These are phyloP conservation scores for Doryteuthis pealeii DNA, from an alignment of 1,140 invertebrate species.

Conservation along the genomic window DNA sequence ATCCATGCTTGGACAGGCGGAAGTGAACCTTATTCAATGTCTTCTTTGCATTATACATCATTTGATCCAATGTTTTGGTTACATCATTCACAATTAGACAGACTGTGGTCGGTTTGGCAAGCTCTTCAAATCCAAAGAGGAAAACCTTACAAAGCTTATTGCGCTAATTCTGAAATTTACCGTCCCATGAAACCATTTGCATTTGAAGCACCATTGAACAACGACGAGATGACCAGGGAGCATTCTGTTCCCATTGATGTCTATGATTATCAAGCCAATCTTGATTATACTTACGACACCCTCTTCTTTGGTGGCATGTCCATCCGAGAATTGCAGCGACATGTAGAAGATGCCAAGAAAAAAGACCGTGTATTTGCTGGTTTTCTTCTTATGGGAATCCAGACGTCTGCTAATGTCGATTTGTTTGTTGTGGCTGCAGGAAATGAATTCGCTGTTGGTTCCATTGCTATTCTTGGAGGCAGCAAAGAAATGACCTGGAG, in stretches of 20 bases:
- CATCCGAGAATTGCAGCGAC: slow-evolving; percentile 23
- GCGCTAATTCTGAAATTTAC: slow-evolving; percentile 21
- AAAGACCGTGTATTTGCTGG: slow-evolving; percentile 22
- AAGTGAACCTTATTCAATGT: slow-evolving; percentile 22
- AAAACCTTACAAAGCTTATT: slow-evolving; percentile 29
- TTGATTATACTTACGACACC: slow-evolving; percentile 28
- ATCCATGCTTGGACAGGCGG: slow-evolving; percentile 28
- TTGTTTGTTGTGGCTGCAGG: background rate
- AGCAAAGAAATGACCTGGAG: slow-evolving; percentile 25
- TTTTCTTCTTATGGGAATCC: slow-evolving; percentile 20
- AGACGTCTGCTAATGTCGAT: slow-evolving; percentile 17
- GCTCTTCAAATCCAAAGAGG: slow-evolving; percentile 26
- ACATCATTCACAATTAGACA: slow-evolving; percentile 23
- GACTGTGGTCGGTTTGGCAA: slow-evolving; percentile 33
- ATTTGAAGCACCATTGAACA: slow-evolving; percentile 24
- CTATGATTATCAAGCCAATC: slow-evolving; percentile 26
- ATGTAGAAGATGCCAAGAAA: slow-evolving; percentile 18
- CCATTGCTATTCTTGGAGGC: slow-evolving; percentile 25
- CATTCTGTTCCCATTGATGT: slow-evolving; percentile 23
- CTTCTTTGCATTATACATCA: slow-evolving; percentile 30
- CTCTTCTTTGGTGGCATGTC: slow-evolving; percentile 28
- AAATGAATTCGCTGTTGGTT: slow-evolving; percentile 10
- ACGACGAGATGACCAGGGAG: slow-evolving; percentile 23
- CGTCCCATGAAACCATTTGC: slow-evolving; percentile 22
- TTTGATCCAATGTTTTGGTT: slow-evolving; percentile 30